These are phyloP conservation scores for Tenualosa ilisha DNA, from an alignment of 2,797 vertebrate genomes.

Conservation along the genomic window DNA sequence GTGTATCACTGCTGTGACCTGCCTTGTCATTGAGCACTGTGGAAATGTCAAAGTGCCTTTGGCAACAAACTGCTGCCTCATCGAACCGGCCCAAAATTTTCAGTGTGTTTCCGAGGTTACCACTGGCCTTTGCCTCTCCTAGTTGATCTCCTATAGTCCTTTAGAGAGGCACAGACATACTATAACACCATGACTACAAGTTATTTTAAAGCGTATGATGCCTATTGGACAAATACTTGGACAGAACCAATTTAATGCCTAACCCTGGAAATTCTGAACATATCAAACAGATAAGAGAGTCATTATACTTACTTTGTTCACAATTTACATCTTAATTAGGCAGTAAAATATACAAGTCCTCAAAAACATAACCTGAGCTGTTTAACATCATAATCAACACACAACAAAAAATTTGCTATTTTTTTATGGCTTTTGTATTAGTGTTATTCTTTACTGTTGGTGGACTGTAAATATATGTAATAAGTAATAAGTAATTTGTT, in stretches of 20 bases:
- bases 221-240: not conserved
- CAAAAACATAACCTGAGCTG: not conserved
- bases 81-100: slow-evolving; percentile 94
- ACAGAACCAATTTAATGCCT: not conserved
- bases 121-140: slow-evolving; percentile 97
- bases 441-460: no score
- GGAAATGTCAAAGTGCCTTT: slow-evolving; percentile 93
- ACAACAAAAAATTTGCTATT: no score
- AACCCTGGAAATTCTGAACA: not conserved
- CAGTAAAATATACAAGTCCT: not conserved
- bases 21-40: slow-evolving; percentile 92
- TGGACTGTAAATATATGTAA: no score
- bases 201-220: not conserved
- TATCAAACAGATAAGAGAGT: no score
- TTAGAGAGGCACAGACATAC: slow-evolving; percentile 29
- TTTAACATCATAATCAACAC: no score
- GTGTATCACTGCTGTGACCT: slow-evolving; percentile 29
- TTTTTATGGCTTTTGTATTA: no score
- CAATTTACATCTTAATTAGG: not conserved
- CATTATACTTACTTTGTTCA: not conserved
- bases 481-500: no score
- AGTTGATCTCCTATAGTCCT: slow-evolving; percentile 93
- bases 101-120: slow-evolving; percentile 95
- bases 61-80: slow-evolving; percentile 92
- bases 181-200: not conserved